phyloP scores from a whole-genome alignment of 37 sponge, comb jelly and placozoan genomes.

The Hormiphora californensis region DNA sequence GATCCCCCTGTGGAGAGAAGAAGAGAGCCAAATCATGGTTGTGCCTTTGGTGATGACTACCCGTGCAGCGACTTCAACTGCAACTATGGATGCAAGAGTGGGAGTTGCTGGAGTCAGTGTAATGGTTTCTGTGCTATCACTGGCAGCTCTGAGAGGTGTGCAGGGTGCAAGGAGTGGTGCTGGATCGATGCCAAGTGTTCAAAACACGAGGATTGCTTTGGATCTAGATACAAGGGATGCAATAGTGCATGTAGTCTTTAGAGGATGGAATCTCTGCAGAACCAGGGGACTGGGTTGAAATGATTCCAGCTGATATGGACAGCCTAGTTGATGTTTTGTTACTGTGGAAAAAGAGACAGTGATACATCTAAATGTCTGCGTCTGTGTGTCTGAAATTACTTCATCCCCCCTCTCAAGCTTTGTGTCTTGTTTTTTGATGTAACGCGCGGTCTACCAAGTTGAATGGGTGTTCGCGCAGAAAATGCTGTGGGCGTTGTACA shows the following conservation, averaged over 20 bases:
- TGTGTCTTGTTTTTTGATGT: too few species aligned
- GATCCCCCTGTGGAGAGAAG: background rate
- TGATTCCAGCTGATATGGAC: too few species aligned
- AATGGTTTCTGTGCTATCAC: background rate
- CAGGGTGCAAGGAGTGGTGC: background rate
- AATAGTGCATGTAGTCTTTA: background rate
- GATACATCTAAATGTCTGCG: too few species aligned
- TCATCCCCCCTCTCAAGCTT: too few species aligned
- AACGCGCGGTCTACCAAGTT: too few species aligned
- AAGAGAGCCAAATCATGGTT: background rate
- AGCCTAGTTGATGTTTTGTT: too few species aligned
- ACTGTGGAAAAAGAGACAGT: too few species aligned
- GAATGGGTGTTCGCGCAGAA: too few species aligned
- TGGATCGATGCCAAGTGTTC: background rate
- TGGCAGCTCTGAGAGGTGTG: background rate
- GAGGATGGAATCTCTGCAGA: too few species aligned
- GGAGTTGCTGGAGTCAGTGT: background rate
- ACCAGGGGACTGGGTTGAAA: too few species aligned
- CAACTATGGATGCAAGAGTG: background rate
- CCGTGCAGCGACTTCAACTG: constrained; percentile 4
- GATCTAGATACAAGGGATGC: background rate
- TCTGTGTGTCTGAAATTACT: too few species aligned
- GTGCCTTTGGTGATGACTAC: background rate
- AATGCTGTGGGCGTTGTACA: too few species aligned
- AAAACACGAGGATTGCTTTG: background rate